Evolutionary conservation across 2,797 vertebrate genomes (phyloP), one percentile per base, ranked within the genome.

Genomic region (Diceros bicornis): DNA sequence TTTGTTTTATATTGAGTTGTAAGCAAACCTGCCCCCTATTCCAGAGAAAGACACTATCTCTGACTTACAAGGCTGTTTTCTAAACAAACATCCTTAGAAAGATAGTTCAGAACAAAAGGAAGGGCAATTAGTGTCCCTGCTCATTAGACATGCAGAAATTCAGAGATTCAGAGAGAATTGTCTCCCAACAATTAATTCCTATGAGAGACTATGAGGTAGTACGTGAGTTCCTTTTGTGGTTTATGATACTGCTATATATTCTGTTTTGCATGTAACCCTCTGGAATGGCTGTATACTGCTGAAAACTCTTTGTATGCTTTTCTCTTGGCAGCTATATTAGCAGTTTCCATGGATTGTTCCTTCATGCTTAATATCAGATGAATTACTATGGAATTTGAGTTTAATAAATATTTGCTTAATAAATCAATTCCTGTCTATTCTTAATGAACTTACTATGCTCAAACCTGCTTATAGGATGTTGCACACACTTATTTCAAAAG

Each of bases 341-440:
- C 21, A 68, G 92, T 92, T 50, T 77, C 23, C 32, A 32, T 14
- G 13, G 59, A 81, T 4, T 47, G 16, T 66, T 81, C 41, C 59
- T 74, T 74, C 32, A 32, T 29, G n/a, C 55, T 83, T 61, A 61
- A 50, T 90, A 41, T 66, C 68, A 75, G 69, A 41, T 61, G 41
- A 90, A 61, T 69, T 84, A 77, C 87, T 77, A 4, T 37, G 27
- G 41, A 50, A n/a, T 61, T 79, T 34, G 32, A 50, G 37, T 20
- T 95, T 90, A 41, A 75, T 41, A 94, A 84, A 68, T 32, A 82
- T 66, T 82, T 74, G 13, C 4, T 25, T 87, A 94, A 44, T 62
- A 74, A 82, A 66, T 89, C 77, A 82, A 13, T 89, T 94, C 44
- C 20, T 55, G 25, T 27, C 71, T 68, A 10, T 69, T 85, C 50